These are phyloP conservation scores for Vireo griseus DNA, from an alignment of 2,797 vertebrate genomes.

Conservation along the genomic window DNA sequence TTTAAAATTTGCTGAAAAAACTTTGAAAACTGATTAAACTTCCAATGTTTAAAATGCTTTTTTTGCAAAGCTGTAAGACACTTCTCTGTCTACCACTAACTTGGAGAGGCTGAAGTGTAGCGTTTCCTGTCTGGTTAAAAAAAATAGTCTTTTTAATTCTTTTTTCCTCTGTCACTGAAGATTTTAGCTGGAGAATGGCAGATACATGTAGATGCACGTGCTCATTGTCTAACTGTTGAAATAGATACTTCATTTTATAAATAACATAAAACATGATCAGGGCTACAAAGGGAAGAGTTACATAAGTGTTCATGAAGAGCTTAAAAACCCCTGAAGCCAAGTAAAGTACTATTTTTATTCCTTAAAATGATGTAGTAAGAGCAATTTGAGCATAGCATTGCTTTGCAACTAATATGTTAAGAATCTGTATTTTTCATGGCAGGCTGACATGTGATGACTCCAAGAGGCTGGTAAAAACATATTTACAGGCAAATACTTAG, in stretches of 20 bases:
- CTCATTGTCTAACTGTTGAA: not conserved
- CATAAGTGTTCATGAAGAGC: not conserved
- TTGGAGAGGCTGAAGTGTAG: not conserved
- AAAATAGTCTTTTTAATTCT: not conserved
- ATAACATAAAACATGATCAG: not conserved
- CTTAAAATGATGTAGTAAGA: not conserved
- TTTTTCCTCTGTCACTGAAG: not conserved
- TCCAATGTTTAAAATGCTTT: not conserved
- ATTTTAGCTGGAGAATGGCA: not conserved
- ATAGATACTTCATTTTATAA: not conserved
- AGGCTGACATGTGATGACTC: not conserved
- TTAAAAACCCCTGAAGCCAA: not conserved
- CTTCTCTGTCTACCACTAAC: not conserved
- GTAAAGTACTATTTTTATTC: not conserved
- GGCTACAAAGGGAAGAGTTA: not conserved
- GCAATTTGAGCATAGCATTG: not conserved
- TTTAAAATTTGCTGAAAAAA: not conserved
- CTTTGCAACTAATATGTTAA: not conserved
- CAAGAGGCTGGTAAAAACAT: not conserved
- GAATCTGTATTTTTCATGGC: not conserved
- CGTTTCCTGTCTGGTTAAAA: slow-evolving; percentile 42
- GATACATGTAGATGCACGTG: not conserved
- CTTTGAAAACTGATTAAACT: not conserved
- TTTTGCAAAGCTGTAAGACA: not conserved
- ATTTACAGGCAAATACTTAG: not conserved